Conservation (phyloP, 2,113 vertebrate species). For the Melanocharis versteri region DNA sequence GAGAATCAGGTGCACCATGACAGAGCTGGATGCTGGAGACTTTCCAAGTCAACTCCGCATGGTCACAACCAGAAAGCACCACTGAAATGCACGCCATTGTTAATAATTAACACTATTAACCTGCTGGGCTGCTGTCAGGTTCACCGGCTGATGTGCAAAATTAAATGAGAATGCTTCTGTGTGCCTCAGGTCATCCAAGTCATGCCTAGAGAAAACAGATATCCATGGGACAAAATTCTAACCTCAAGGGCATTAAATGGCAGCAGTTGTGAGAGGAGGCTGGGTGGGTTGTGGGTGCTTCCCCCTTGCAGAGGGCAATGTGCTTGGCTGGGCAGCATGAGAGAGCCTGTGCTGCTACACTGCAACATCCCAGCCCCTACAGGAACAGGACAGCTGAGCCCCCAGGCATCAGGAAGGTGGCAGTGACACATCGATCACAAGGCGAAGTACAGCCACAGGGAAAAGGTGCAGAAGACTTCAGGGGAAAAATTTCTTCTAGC, state of each 20-base stretch:
- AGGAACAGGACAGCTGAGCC: background rate
- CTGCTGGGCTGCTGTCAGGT: background rate
- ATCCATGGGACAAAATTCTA: background rate
- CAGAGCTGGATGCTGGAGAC: background rate
- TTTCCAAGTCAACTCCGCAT: background rate
- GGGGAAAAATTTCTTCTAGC: background rate
- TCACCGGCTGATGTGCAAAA: background rate
- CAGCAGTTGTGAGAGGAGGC: background rate
- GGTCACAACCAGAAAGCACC: background rate
- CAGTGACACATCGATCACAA: background rate
- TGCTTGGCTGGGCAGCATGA: background rate
- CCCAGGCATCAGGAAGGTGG: background rate
- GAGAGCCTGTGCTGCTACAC: background rate
- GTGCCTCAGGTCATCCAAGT: rapidly evolving
- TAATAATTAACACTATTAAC: background rate
- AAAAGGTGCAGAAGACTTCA: background rate
- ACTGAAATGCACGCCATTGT: rapidly evolving
- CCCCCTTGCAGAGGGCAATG: rapidly evolving
- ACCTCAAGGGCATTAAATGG: background rate
- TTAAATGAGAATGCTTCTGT: background rate
- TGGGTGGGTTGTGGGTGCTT: background rate
- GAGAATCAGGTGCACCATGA: background rate
- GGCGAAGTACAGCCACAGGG: background rate
- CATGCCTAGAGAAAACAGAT: background rate
- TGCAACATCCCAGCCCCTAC: rapidly evolving